Base-by-base conservation (phyloP, 2,888 invertebrate species). In the Rotaria sp. region DNA sequence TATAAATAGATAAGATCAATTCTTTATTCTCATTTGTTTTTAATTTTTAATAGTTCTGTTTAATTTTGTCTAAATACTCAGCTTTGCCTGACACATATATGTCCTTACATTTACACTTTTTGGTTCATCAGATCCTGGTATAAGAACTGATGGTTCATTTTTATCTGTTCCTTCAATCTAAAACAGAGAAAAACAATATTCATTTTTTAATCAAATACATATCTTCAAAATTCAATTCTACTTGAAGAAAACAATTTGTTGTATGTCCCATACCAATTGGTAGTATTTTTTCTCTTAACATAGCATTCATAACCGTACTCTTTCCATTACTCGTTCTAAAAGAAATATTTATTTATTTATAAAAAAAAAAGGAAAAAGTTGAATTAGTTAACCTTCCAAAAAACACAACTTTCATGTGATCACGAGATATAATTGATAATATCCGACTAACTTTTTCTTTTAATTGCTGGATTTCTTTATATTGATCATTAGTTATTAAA, bases 301-400 rank as follows among this genome's bases (percentile, higher is more conserved):
- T 99, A n/a, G 99, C 97, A 92, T 99, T 99, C 89, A 99, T 97
- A 30, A 98, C 98, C 1, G 97, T 96, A 91, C 97, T 97, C 92
- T 99, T 99, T 87, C 99, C 99, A 92, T 99, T 99, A 88, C 97
- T 97, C 38, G 99, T 99, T 90, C 99, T 95, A 89, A 84, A 91
- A 21, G 18, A 26, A 41, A 26, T 18, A 41, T 0, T 1, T 3
- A 24, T 67, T 35, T 67, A 30, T 67, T 26, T 67, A 18, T 38
- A 3, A 35, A 67, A 21, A 0, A 5, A 35, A 67, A 21, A 0
- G 0, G 15, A 21, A 1, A 35, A 67, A 1, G 3, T 67, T 38
- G 24, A 41, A 13, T 15, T 1, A 26, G 2, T 5, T 41, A 84
- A 84, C 84, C 84, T 57, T 35, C 87, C 87, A 35, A 87, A 87